Conservation (phyloP, 2,797 vertebrate genomes). For the Tachyglossus aculeatus region DNA sequence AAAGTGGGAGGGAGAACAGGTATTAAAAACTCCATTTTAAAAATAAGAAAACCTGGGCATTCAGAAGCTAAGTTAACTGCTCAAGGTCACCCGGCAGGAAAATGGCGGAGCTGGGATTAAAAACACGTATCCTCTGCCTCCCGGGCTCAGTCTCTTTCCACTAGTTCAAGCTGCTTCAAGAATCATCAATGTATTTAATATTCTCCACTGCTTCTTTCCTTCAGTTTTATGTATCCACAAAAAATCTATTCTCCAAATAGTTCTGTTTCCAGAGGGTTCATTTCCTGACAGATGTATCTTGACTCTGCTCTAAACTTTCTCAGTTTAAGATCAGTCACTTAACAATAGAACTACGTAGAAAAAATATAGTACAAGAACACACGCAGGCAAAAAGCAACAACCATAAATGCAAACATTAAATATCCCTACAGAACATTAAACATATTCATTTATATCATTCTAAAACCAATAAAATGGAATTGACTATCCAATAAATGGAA, state of each 20-base stretch:
- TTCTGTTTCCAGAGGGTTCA: background rate
- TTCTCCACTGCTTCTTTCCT: too few species aligned
- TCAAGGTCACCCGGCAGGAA: background rate
- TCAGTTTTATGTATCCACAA: background rate
- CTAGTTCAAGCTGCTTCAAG: background rate
- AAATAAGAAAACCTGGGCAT: conserved; percentile 6
- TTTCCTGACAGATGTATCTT: background rate
- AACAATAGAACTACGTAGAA: background rate
- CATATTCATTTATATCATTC: conserved; percentile 43
- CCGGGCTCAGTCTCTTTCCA: background rate
- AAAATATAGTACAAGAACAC: background rate
- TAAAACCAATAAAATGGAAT: conserved; percentile 58
- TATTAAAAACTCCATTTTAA: background rate
- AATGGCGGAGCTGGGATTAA: too few species aligned
- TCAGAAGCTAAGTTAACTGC: conserved; percentile 5
- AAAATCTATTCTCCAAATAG: too few species aligned
- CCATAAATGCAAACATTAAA: conserved; percentile 35
- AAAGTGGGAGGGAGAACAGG: too few species aligned
- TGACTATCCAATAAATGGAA: conserved; percentile 69
- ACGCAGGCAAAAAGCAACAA: background rate
- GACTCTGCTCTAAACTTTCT: background rate
- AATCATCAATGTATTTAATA: too few species aligned
- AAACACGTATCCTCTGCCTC: too few species aligned
- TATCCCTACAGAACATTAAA: conserved; percentile 21
- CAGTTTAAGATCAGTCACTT: background rate